A percentile compares a stretch with the other conserved stretches of the same genome.
These are phyloP conservation scores for Adelognathus sp. DNA, from an alignment of 2,888 invertebrate species.

Conservation along the genomic window DNA sequence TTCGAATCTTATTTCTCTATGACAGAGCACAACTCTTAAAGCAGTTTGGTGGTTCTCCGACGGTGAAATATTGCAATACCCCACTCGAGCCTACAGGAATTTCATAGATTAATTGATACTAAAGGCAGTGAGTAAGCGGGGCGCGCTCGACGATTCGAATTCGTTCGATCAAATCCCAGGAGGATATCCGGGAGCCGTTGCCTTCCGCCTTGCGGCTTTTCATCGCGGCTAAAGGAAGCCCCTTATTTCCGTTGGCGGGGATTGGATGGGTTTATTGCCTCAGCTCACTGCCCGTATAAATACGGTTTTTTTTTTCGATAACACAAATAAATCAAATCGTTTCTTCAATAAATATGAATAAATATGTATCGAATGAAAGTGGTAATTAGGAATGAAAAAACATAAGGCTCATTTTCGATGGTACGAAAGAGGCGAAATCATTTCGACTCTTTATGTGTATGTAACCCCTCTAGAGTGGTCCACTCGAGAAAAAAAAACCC, in stretches of 20 bases:
- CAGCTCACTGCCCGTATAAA: background rate
- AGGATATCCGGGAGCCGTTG: slow-evolving; percentile 40
- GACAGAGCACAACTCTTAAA: too few species aligned
- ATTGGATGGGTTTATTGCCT: slow-evolving; percentile 10
- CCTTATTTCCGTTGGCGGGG: slow-evolving; percentile 46
- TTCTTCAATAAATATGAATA: too few species aligned
- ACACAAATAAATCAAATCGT: background rate
- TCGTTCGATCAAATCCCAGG: slow-evolving; percentile 40
- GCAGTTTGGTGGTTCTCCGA: background rate
- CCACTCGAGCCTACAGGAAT: slow-evolving; percentile 3
- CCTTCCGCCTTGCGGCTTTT: slow-evolving; percentile 46
- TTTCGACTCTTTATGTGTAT: too few species aligned
- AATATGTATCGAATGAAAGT: too few species aligned
- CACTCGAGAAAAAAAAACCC: background rate
- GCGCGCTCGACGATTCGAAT: background rate
- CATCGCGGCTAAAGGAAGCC: slow-evolving; percentile 33
- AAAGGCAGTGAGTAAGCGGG: background rate
- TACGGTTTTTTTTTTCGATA: background rate
- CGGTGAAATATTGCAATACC: background rate
- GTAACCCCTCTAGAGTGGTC: background rate
- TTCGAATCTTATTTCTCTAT: too few species aligned
- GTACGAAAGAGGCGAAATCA: too few species aligned
- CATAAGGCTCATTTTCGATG: too few species aligned
- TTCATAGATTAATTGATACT: slow-evolving; percentile 28
- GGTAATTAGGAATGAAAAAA: too few species aligned